Base-by-base conservation (phyloP, 2,113 vertebrate species). In the Dipodomys stephensi region DNA sequence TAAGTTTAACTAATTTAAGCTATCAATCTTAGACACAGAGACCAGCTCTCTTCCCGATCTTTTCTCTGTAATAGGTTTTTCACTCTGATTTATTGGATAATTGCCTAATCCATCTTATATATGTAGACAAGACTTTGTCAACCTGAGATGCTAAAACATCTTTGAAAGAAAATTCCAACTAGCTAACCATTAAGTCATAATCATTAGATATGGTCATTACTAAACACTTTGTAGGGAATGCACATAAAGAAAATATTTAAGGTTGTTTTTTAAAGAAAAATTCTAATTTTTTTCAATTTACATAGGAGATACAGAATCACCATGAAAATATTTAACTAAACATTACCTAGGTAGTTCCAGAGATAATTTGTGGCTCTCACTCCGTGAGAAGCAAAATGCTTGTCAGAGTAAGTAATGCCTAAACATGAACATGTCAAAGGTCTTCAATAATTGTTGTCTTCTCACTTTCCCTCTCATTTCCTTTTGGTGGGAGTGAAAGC, bases 51-150 rank as follows among this genome's bases (percentile, higher is more conserved):
- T 83, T 46, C 68, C n/a, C 10, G 53, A 64, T 91, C 67, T 95
- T 96, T 92, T 39, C 35, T 94, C 80, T 82, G 13, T 94, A 87
- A 91, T 87, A 60, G 15, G 67, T 69, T 95, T 96, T 94, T 69
- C 76, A 87, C 64, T n/a, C 64, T 95, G 91, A 92, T 92, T 94
- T 94, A 95, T 82, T 87, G 30, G 60, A 92, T 94, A 88, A 94
- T 96, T 96, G 19, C 81, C 46, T 93, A 90, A 95, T 95, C 32
- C 23, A 87, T 94, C 94, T 94, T 94, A 69, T 71, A 91, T 94
- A 72, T 87, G 39, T 82, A 92, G 88, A 91, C 76, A 95, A 92
- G 85, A 88, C 80, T 96, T 92, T 57, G 23, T 87, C 88, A 96
- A 87, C 69, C 64, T 80, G 39, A 92, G 77, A 53, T 78, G 44